Conservation (phyloP, 30 jellyfish, hydroid and myxozoan genomes). For the Aurelia aurita complex sp. Pacific region DNA sequence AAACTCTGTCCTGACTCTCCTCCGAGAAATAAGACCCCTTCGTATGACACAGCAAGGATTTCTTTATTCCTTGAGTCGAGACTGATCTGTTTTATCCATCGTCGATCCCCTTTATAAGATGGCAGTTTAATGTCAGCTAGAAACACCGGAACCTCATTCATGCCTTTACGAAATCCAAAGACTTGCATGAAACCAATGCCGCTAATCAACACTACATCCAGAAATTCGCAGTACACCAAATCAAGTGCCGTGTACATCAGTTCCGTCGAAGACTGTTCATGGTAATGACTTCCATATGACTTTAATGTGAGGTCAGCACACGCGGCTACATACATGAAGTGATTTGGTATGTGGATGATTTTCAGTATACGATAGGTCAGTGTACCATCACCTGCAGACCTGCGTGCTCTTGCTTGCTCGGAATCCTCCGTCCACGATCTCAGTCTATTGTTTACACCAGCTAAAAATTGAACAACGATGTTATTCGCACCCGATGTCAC, state of each 20-base stretch:
- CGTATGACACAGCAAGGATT: conserved; percentile 75
- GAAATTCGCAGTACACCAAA: conserved; percentile 57
- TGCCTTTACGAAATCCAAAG: conserved; percentile 57
- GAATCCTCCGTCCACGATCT: conserved; percentile 68
- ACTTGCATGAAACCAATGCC: conserved; percentile 79
- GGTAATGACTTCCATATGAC: conserved; percentile 59
- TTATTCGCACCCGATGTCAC: conserved; percentile 33
- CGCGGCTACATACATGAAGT: conserved; percentile 67
- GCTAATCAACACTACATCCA: conserved; percentile 49
- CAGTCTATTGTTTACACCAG: conserved; percentile 75
- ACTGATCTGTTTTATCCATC: conserved; percentile 75
- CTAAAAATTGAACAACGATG: conserved; percentile 80
- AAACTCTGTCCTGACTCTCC: conserved; percentile 16
- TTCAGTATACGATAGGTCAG: conserved; percentile 47
- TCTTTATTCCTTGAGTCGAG: conserved; percentile 37
- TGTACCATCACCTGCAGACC: conserved; percentile 4
- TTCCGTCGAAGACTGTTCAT: conserved; percentile 53
- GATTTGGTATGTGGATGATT: conserved; percentile 39
- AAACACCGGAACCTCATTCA: conserved; percentile 69
- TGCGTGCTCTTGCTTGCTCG: conserved; percentile 33
- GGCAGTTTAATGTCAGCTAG: conserved; percentile 36
- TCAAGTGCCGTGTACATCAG: conserved; percentile 68
- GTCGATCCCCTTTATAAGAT: conserved; percentile 20
- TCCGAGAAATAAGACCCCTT: conserved; percentile 64
- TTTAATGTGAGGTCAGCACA: conserved; percentile 84